These are phyloP conservation scores for Scaptomyza tumidula DNA, from an alignment of 2,888 invertebrate genomes.

Conservation along the genomic window DNA sequence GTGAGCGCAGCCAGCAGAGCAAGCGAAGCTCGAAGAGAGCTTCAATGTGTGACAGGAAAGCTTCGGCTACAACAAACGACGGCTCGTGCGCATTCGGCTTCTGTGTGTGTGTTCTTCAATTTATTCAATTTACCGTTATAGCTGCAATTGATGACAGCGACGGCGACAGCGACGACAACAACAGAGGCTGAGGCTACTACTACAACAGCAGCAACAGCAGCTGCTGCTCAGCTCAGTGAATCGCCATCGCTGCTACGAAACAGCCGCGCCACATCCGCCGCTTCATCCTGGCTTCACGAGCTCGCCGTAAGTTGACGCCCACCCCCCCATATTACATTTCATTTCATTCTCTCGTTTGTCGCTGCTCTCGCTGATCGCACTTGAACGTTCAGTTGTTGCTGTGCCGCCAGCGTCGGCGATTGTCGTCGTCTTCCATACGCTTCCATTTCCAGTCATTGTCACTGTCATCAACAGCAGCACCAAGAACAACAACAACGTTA, in stretches of 20 bases:
- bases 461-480: constrained; percentile 3
- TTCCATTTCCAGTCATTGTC: constrained; percentile 31
- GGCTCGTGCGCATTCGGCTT: constrained; percentile 22
- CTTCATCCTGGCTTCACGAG: constrained; percentile 72
- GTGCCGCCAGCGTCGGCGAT: constrained; percentile 49
- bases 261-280: constrained; percentile 58
- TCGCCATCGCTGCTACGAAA: constrained; percentile 48
- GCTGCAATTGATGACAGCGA: constrained; percentile 68
- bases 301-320: constrained; percentile 56
- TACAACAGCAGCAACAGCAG: constrained; percentile 14
- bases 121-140: constrained; percentile 80
- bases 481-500: constrained; percentile 20
- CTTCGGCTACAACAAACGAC: constrained; percentile 33
- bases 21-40: constrained; percentile 74
- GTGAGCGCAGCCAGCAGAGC: constrained; percentile 14
- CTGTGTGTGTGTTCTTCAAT: constrained; percentile 57
- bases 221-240: constrained; percentile 34
- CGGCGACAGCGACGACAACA: constrained; percentile 21
- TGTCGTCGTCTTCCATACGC: constrained; percentile 26
- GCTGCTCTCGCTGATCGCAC: constrained; percentile 10
- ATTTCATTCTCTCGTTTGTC: constrained; percentile 16
- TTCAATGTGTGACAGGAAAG: constrained; percentile 50
- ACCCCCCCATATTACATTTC: not conserved
- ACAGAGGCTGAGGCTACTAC: constrained; percentile 18
- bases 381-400: constrained; percentile 57